Conservation (phyloP, 2,113 vertebrate genomes). For the Eubucco bourcierii region DNA sequence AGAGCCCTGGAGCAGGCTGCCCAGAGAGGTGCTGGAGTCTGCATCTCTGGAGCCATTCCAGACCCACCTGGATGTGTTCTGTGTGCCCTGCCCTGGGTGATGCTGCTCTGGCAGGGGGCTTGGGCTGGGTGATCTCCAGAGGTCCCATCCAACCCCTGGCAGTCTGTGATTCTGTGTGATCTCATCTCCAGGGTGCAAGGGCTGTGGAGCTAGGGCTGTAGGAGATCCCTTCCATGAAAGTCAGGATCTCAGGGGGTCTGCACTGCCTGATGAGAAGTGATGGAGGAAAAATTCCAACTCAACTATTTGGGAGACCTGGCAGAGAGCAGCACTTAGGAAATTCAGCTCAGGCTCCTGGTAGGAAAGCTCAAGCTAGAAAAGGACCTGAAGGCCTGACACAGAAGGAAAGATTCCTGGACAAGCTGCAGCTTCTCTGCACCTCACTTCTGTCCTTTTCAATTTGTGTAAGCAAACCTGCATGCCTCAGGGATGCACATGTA, state of each 20-base stretch:
- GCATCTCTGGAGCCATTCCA: too few species aligned
- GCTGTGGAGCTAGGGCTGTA: neutral
- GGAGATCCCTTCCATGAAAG: neutral
- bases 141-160: too few species aligned
- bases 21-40: too few species aligned
- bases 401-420: neutral
- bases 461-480: neutral
- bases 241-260: neutral
- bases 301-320: neutral
- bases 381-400: neutral
- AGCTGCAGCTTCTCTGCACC: slow-evolving; percentile 7
- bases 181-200: neutral
- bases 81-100: too few species aligned
- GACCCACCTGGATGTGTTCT: too few species aligned
- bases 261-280: neutral
- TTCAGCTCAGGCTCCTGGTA: neutral
- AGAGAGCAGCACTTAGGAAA: too few species aligned
- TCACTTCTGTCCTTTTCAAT: slow-evolving; percentile 29
- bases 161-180: too few species aligned
- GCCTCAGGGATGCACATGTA: slow-evolving; percentile 2
- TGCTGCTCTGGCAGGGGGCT: too few species aligned
- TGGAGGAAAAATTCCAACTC: neutral
- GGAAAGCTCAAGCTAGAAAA: neutral
- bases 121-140: too few species aligned
- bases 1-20: too few species aligned